Conservation (phyloP, 2,888 invertebrate species). For the Melangyna quadrimaculata region DNA sequence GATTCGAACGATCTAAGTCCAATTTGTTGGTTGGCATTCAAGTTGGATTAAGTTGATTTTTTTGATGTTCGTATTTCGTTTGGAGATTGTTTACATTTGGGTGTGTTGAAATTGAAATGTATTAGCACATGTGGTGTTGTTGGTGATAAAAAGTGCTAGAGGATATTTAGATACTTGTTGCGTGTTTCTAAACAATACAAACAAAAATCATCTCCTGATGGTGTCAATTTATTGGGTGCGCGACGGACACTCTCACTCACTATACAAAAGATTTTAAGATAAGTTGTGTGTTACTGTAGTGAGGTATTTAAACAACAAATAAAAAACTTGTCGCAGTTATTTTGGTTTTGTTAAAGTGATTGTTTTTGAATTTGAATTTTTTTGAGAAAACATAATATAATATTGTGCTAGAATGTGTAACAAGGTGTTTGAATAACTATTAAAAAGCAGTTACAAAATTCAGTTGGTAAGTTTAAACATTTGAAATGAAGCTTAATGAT, state of each 20-base stretch:
- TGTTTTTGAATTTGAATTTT: background rate
- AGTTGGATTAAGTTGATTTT: background rate
- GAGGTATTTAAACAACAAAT: background rate
- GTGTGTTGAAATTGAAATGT: slow-evolving; percentile 62
- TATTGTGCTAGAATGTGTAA: background rate
- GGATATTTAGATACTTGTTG: slow-evolving; percentile 74
- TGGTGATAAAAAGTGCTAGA: slow-evolving; percentile 67
- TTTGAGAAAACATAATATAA: background rate
- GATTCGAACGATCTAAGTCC: background rate
- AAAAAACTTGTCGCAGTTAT: background rate
- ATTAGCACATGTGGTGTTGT: slow-evolving; percentile 59
- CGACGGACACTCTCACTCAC: background rate
- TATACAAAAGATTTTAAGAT: background rate
- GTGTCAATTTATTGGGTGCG: slow-evolving; percentile 26
- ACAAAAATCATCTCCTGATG: slow-evolving; percentile 21
- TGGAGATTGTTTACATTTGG: slow-evolving; percentile 43
- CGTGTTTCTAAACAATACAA: slow-evolving; percentile 65
- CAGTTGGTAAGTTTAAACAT: background rate
- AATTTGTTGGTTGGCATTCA: background rate
- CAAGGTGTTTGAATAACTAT: background rate
- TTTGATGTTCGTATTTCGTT: slow-evolving; percentile 12
- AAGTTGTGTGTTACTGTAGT: background rate
- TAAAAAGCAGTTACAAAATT: background rate
- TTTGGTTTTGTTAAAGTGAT: background rate
- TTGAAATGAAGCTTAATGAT: too few relatives aligned